Evolutionary conservation across 2,797 vertebrate species (phyloP).

Genomic region (Myotis vivesi): DNA sequence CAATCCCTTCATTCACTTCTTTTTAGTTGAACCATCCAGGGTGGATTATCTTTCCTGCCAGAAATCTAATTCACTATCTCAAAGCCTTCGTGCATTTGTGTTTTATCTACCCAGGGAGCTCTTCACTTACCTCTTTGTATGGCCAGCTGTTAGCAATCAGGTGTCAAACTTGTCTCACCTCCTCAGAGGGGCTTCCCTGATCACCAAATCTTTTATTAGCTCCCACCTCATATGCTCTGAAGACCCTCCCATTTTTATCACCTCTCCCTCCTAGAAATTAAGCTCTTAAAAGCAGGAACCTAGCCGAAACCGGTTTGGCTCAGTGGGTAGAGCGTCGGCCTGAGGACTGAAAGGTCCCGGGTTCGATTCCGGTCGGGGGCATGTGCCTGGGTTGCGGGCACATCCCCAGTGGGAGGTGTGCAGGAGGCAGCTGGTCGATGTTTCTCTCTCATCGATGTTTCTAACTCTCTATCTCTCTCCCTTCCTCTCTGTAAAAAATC

Average conservation of each 20-base stretch:
- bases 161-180: background rate
- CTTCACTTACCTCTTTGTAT: background rate
- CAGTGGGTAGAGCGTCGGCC: no score
- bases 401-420: no score
- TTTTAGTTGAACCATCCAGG: background rate
- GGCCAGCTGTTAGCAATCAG: background rate
- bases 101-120: background rate
- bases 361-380: no score
- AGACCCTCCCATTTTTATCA: background rate
- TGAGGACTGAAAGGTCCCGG: no score
- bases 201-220: background rate
- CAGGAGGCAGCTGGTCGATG: no score
- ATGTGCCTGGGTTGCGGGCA: no score
- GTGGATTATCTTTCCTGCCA: background rate
- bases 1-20: background rate
- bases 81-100: background rate
- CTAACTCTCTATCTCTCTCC: no score
- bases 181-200: background rate
- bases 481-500: no score
- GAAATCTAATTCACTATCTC: background rate
- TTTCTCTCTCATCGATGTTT: no score
- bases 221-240: background rate
- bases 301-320: no score
- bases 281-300: background rate
- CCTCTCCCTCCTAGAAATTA: background rate